Base-by-base conservation (phyloP, 2,888 invertebrate species). In the Octonoba sinensis region DNA sequence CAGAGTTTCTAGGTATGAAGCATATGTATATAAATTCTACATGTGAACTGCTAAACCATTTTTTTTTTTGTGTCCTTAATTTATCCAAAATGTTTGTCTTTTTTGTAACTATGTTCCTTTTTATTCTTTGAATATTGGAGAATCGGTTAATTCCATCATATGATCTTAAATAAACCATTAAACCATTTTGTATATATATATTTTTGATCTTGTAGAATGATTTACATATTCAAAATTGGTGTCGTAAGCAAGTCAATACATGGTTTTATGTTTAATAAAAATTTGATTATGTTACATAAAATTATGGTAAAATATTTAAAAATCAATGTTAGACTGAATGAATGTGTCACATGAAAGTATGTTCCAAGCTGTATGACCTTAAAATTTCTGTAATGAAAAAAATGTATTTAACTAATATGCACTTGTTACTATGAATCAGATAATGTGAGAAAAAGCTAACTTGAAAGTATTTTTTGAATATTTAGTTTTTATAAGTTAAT, bases 401-500 rank as follows among this genome's bases (percentile, higher is more conserved):
- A 22, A 57, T 36, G 36, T 57, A 57, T 54, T 51, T 51, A 51
- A 18, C 51, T 56, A 12, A 56, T 71, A 59, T 65, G 71, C 66
- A 72, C 65, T 78, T 78, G 71, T 71, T 78, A 60, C 20, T 70
- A 47, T 54, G 62, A 62, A 76, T 54, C 47, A 70, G 62, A 54
- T 71, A 66, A 71, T 64, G 71, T 65, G 71, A 77, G 64, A 69
- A 44, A 36, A 75, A 69, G 59, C 15, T 69, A 57, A 18, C 51
- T 72, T 64, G 59, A 66, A 70, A 78, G 36, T 72, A 72, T 78
- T 78, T 78, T 78, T 71, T 65, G 51, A 78, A 66, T 66, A 78
- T 72, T 71, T 78, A 78, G 78, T 72, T 78, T 78, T 78, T 78
- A 71, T 78, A 78, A 78, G 78, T 78, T 78, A 56, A 78, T 72